Evolutionary conservation across 2,888 invertebrate genomes (phyloP).

Genomic region (Chydorus sphaericus): DNA sequence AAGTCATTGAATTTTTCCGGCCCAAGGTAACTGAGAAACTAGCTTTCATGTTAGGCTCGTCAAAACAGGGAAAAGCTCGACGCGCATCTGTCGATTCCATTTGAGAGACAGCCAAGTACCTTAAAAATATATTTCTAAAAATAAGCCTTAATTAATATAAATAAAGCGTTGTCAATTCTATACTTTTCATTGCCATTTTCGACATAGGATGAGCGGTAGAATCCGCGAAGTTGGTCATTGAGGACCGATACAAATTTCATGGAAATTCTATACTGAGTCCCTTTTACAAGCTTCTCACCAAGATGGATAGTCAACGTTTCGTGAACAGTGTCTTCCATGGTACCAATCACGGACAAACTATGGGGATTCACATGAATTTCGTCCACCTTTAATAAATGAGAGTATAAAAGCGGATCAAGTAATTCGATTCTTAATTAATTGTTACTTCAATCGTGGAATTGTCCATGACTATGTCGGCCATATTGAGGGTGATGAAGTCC

Average conservation of each 20-base stretch:
- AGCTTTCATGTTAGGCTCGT: constrained; percentile 30
- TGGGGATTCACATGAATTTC: no score
- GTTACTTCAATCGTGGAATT: neutral
- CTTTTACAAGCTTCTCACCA: constrained; percentile 39
- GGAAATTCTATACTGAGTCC: constrained; percentile 46
- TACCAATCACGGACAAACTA: no score
- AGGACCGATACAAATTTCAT: constrained; percentile 56
- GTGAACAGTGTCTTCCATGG: neutral
- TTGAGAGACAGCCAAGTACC: constrained; percentile 63
- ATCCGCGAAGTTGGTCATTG: constrained; percentile 61
- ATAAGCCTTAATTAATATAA: neutral
- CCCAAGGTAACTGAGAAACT: constrained; percentile 26
- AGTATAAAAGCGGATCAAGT: no score
- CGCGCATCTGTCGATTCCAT: constrained; percentile 36
- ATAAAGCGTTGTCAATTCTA: neutral
- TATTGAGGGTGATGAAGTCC: neutral
- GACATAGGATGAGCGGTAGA: constrained; percentile 66
- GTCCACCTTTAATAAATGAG: no score
- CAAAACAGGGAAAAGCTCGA: constrained; percentile 31
- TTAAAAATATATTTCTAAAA: constrained; percentile 23
- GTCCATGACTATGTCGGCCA: neutral
- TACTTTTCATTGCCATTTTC: constrained; percentile 50
- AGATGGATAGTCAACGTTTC: constrained; percentile 38
- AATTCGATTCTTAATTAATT: neutral
- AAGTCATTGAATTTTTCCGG: constrained; percentile 23